A percentile compares a stretch with the other conserved stretches of the same genome.
phyloP scores from a whole-genome alignment of 92 coral and sea anemone species.

The Siderastrea radians region DNA sequence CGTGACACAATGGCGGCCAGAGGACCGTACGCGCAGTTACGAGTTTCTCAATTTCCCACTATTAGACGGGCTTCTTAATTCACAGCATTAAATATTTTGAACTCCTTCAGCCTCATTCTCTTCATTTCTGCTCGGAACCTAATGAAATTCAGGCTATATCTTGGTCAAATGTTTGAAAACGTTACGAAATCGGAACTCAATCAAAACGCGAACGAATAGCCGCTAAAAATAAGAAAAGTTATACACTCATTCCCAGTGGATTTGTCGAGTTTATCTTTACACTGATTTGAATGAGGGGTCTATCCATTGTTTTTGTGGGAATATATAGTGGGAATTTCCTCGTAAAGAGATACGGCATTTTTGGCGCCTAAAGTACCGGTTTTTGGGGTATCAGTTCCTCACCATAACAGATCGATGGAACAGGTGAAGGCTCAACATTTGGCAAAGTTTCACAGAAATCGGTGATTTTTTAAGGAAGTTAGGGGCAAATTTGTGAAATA shows the following conservation, averaged over 20 bases:
- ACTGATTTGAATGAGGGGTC: background rate
- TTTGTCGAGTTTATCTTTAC: background rate
- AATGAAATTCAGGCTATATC: background rate
- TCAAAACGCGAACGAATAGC: background rate
- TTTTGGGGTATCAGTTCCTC: background rate
- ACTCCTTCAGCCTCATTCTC: background rate
- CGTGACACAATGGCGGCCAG: constrained; percentile 11
- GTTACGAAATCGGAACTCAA: background rate
- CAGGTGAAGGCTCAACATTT: background rate
- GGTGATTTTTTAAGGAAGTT: background rate
- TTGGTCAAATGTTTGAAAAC: background rate
- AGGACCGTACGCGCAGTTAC: background rate
- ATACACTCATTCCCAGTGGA: constrained; percentile 1
- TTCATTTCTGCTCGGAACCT: constrained; percentile 14
- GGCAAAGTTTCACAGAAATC: constrained; percentile 12
- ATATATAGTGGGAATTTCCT: constrained; percentile 2
- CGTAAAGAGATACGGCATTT: background rate
- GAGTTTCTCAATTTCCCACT: constrained; percentile 37
- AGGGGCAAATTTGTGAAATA: constrained; percentile 6
- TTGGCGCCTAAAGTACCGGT: background rate
- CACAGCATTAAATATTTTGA: background rate
- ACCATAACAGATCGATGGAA: background rate
- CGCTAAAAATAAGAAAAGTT: background rate
- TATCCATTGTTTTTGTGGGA: background rate
- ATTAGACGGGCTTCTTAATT: background rate